Base-by-base conservation (phyloP, 2,113 vertebrate species). In the Oreochromis tanganicae region DNA sequence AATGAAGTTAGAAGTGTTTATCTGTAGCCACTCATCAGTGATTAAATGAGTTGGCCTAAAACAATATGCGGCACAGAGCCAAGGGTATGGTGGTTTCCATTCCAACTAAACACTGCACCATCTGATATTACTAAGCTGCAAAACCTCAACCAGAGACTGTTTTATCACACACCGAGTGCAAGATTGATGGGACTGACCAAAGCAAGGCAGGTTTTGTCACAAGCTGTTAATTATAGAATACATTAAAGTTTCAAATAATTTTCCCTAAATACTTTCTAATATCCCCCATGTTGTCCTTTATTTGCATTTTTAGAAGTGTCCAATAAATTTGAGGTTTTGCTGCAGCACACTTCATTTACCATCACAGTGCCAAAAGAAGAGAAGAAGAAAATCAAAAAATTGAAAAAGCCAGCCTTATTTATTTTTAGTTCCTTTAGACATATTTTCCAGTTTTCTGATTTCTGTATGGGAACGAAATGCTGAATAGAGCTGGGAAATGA, bases 151-250 rank as follows among this genome's bases (percentile, higher is more conserved):
- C 36, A 5, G 29, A 56, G 43, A 41, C n/a, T 29, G 24, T 46
- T 84, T 87, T 81, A 78, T 17, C 34, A 7, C 46, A 84, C 73
- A 52, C 32, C 2, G 2, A 52, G 59, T 9, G 71, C 57, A 87
- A 85, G 79, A 80, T 85, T 85, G 54, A 86, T 21, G 75, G 48
- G 41, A 59, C 73, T 63, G 24, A 81, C 63, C 38, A 36, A 21
- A 84, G 68, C 24, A 80, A 75, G 82, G 59, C 80, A 80, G 8
- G 50, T 12, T 84, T 27, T 61, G 79, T 54, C 12, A 3, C 66
- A 21, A 80, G 68, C 80, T 75, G 50, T 89, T 87, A 73, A 75
- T 85, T 85, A 91, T 61, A 80, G 17, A 81, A 27, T 63, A 81
- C 24, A 75, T 56, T 73, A 41, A 80, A 50, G 32, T 79, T 43